phyloP scores from a whole-genome alignment of 1,140 invertebrate species.

The Ceratoteleas bidentatus region DNA sequence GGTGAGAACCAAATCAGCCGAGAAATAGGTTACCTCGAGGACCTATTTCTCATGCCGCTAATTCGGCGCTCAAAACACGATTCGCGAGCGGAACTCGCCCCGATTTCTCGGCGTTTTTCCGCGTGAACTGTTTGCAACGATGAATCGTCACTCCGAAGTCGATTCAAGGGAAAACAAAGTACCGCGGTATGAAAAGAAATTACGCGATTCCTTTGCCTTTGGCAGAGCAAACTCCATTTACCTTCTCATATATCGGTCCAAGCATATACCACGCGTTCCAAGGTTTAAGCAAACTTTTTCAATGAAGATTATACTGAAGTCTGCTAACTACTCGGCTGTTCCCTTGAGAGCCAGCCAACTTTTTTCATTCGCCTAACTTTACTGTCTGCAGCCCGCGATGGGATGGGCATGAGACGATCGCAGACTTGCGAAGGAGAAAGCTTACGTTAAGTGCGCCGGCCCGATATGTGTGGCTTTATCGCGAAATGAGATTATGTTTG shows the following conservation, averaged over 20 bases:
- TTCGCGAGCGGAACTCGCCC: too few relatives aligned
- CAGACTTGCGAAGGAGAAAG: conserved; percentile 59
- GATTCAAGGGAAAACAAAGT: conserved; percentile 29
- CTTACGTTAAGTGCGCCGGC: conserved; percentile 57
- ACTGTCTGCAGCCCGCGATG: conserved; percentile 67
- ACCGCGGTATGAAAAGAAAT: conserved; percentile 55
- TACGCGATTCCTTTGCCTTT: conserved; percentile 59
- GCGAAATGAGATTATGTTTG: conserved; percentile 61
- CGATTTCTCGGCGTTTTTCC: too few relatives aligned
- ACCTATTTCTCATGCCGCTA: conserved; percentile 28
- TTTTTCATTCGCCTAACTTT: conserved; percentile 80
- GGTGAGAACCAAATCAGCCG: conserved; percentile 70
- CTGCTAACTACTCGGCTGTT: conserved; percentile 76
- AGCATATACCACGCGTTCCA: conserved; percentile 71
- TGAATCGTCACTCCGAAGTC: neutral
- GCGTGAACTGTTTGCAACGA: too few relatives aligned
- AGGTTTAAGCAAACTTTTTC: conserved; percentile 80
- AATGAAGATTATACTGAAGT: conserved; percentile 80
- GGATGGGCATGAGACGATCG: conserved; percentile 62
- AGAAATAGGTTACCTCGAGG: conserved; percentile 69
- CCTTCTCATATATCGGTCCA: conserved; percentile 72
- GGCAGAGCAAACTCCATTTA: conserved; percentile 62
- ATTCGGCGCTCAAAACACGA: neutral
- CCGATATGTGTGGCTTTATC: conserved; percentile 64
- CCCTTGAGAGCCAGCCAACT: conserved; percentile 77